phyloP scores from a whole-genome alignment of 2,113 vertebrate species.

The Cariama cristata region DNA sequence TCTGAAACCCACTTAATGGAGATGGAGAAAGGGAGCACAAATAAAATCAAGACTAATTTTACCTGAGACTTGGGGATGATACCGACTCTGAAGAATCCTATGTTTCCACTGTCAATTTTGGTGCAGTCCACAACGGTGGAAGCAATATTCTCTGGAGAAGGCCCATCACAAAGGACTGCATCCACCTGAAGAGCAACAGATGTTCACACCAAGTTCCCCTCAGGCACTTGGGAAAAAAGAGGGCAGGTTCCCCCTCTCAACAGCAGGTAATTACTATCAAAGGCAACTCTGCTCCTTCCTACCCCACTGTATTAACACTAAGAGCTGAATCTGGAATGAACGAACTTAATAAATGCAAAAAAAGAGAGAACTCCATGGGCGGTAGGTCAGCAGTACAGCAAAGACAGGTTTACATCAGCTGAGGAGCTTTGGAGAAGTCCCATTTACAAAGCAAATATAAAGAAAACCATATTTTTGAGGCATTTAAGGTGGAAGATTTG shows the following conservation, averaged over 20 bases:
- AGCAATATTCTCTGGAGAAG: slow-evolving; percentile 90
- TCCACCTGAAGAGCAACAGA: slow-evolving; percentile 77
- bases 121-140: slow-evolving; percentile 94
- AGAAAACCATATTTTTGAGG: neutral
- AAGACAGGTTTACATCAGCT: neutral
- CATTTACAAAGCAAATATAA: neutral
- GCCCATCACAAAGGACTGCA: slow-evolving; percentile 88
- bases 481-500: neutral
- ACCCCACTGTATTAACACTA: neutral
- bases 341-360: neutral
- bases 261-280: neutral
- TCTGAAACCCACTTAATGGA: neutral
- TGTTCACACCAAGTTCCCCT: neutral
- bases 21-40: neutral
- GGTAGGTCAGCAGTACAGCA: neutral
- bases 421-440: neutral
- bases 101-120: slow-evolving; percentile 82
- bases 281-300: neutral
- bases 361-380: neutral
- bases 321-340: neutral
- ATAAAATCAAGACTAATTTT: neutral
- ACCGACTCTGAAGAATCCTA: slow-evolving; percentile 89
- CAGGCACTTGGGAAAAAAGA: neutral
- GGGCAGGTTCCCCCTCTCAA: neutral
- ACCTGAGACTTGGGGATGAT: slow-evolving; percentile 90